Evolutionary conservation across 2,888 invertebrate genomes (phyloP), one percentile per base, ranked within the genome.

Genomic region (Caenorhabditis sp.): DNA sequence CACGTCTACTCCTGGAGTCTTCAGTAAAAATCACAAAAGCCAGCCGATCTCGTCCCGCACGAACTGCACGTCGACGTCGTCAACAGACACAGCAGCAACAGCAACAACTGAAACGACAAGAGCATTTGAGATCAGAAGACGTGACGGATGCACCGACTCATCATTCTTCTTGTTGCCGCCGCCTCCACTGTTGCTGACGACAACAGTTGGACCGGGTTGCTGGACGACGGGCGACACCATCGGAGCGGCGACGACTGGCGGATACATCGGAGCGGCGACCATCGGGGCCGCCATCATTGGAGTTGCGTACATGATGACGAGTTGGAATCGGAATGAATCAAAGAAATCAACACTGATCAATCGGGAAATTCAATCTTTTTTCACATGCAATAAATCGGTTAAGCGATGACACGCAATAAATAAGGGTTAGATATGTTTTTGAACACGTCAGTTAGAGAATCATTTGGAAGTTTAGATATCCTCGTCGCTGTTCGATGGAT

Each of bases 401-500:
- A n/a, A 32, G 18, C 18, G 13, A 26, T 40, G 55, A 51, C 53
- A 69, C 35, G 51, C 51, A 60, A 37, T 50, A 51, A 51, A 51
- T 35, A 11, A 47, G 35, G 28, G 62, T 62, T 32, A 55, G 70
- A 37, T 50, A 18, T 26, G 18, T 28, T 44, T 40, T 24, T 55
- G 28, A 26, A 44, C 24, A 20, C 18, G 32, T 28, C 0, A 32
- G 11, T 26, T 62, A 44, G 37, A 55, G 37, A 55, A 26, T 56
- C 9, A 9, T 32, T 13, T 3, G n/a, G 15, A 51, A 4, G 9
- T 22, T 47, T 61, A 79, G 47, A 71, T 79, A 8, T 79, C 79
- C 20, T 79, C 79, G n/a, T 70, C 79, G 26, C 71, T 71, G 55
- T 71, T 79, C n/a, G 79, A 71, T 47, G 70, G 71, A 28, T 13